Base-by-base conservation (phyloP, 2,888 invertebrate genomes). In the Spodoptera exigua region DNA sequence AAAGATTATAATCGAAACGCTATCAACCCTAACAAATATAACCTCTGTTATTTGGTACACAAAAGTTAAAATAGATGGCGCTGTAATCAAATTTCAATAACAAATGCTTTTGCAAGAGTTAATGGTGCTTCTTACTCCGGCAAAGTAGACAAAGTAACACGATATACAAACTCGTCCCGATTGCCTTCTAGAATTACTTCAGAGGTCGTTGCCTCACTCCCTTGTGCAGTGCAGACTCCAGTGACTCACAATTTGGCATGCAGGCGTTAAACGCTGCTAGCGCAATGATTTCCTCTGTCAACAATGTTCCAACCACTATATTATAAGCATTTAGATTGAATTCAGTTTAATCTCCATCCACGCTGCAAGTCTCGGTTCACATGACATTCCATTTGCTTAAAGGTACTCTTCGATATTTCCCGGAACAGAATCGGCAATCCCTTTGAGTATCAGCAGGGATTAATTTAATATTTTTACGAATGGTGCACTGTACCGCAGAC, bases 181-280 rank as follows among this genome's bases (percentile, higher is more conserved):
- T 70, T 61, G 67, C 36, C 45, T 58, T 58, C 67, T 61, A 63
- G 46, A 53, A 74, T 74, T 56, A 58, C 63, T 58, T 35, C 40
- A 46, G 39, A 36, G 74, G 58, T 59, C 63, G 64, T 64, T 59
- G 59, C 21, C 59, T 61, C 56, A 54, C 55, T 60, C 74, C 56
- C 53, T 53, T 49, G 16, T 48, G 36, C 12, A 46, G 46, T 13
- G 37, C 27, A 27, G 27, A 7, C 27, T 27, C 27, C 27, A 27
- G 27, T 61, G 49, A 57, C 41, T 70, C 63, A 61, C 21, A 35
- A 47, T 45, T 63, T 67, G 58, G 57, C 27, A 27, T 27, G 27
- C 27, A 27, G 9, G 67, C 61, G 71, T 65, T 40, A 14, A 16
- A 3, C 48, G 27, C 27, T 27, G 7, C 27, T 27, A 27, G 27